Conservation (phyloP, 1,140 invertebrate genomes). For the Chrysoperla carnea region DNA sequence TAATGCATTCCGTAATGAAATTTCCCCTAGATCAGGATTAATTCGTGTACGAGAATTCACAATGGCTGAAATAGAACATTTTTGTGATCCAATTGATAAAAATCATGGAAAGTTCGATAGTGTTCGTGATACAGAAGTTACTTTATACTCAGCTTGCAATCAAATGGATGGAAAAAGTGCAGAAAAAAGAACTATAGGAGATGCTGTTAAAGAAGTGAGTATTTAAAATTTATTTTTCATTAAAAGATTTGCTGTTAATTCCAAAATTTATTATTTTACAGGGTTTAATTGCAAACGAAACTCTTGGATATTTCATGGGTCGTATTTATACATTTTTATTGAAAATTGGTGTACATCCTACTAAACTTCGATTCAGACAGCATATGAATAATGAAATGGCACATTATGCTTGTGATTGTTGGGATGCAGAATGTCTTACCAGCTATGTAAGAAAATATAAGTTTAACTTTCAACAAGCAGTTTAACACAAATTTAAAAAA, state of each 20-base stretch:
- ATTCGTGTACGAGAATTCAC: constrained; percentile 96
- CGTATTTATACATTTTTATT: constrained; percentile 82
- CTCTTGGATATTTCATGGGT: constrained; percentile 95
- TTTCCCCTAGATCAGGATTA: constrained; percentile 92
- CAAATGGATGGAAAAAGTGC: constrained; percentile 87
- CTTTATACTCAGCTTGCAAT: constrained; percentile 86
- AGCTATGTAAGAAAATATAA: constrained; percentile 50
- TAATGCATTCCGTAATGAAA: constrained; percentile 97
- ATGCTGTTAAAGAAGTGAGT: constrained; percentile 42
- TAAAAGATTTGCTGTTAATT: not conserved
- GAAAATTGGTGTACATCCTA: constrained; percentile 73
- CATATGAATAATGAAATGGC: constrained; percentile 99
- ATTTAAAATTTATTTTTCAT: not conserved
- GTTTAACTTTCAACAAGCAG: constrained; percentile 4
- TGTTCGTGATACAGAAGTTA: constrained; percentile 53
- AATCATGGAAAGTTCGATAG: constrained; percentile 78
- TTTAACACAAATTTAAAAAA: not conserved
- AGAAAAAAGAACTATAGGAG: constrained; percentile 48
- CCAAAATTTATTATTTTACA: constrained; percentile 22
- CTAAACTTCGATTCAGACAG: constrained; percentile 85
- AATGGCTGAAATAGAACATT: constrained; percentile 99
- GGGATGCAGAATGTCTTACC: constrained; percentile 94
- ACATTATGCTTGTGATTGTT: constrained; percentile 99
- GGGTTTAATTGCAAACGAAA: constrained; percentile 89
- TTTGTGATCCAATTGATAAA: constrained; percentile 85